Conservation (phyloP, 2,797 vertebrate species). For the Lutjanus argentimaculatus region DNA sequence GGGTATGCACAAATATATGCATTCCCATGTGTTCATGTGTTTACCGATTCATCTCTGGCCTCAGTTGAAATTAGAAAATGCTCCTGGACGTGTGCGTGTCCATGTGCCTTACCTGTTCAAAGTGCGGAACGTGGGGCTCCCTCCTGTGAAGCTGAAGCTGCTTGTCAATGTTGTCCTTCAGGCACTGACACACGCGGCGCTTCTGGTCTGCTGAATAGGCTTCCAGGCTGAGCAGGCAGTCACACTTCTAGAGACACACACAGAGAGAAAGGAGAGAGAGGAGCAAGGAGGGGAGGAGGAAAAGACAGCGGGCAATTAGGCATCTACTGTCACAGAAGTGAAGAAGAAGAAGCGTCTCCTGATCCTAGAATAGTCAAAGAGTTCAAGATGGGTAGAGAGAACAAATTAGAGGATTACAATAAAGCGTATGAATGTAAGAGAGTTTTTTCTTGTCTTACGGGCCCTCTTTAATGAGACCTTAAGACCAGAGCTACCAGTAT, state of each 20-base stretch:
- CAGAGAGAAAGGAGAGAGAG: slow-evolving; percentile 15
- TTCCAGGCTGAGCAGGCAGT: slow-evolving; percentile 97
- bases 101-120: slow-evolving; percentile 82
- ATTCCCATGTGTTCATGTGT: slow-evolving; percentile 67
- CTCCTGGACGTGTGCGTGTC: slow-evolving; percentile 13
- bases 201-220: slow-evolving; percentile 95
- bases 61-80: slow-evolving; percentile 21
- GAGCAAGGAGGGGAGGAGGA: slow-evolving; percentile 42
- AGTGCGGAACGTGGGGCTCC: slow-evolving; percentile 73
- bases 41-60: slow-evolving; percentile 38
- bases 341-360: slow-evolving; percentile 38
- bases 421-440: background rate
- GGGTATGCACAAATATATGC: slow-evolving; percentile 66
- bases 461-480: slow-evolving; percentile 6
- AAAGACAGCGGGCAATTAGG: slow-evolving; percentile 67
- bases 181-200: slow-evolving; percentile 95
- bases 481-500: background rate
- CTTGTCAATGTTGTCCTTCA: slow-evolving; percentile 95
- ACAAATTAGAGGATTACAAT: slow-evolving; percentile 19
- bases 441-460: background rate
- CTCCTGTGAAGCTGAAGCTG: slow-evolving; percentile 89
- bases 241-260: slow-evolving; percentile 90
- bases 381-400: background rate
- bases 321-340: slow-evolving; percentile 56
- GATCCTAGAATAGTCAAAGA: slow-evolving; percentile 8